Base-by-base conservation (phyloP, 1,140 invertebrate species). In the Cotesia chilonis region DNA sequence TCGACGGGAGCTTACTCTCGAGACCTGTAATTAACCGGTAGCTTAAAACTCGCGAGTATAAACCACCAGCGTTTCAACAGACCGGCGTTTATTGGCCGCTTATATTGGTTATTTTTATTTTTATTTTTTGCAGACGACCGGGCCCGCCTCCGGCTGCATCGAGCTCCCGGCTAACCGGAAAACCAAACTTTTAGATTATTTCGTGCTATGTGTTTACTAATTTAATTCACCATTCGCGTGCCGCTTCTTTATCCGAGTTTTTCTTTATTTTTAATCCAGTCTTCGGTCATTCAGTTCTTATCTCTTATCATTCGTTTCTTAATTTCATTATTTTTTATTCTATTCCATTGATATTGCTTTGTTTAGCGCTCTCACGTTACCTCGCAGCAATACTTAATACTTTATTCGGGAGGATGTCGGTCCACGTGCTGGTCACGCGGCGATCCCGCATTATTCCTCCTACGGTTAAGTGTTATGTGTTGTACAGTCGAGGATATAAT, bases 1-100 rank as follows among this genome's bases (percentile, higher is more conserved):
- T 47, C 41, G 41, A 28, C 41, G 6, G 6, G 5, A 47, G 41
- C 41, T 47, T 6, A 47, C 10, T 47, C 41, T 1, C 80, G 79
- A 81, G 80, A 79, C 84, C 84, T 86, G 85, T 84, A 87, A 87
- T 87, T 86, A 87, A 86, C 84, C 84, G 81, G 84, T 86, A 87
- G 85, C 84, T 82, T 78, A 84, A 82, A 80, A 85, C 80, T 86
- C 80, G 80, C 57, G 72, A 76, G 76, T 70, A 61, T 72, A 63
- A 68, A 74, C 73, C 17, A 35, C 59, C 17, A 76, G 74, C 79
- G 79, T 79, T 81, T 76, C 80, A 47, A 79, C 78, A 38, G 75
- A 70, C 77, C 70, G 77, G 76, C 85, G 66, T 85, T 86, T 84
- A 86, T 86, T 84, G 83, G 81, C 73, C 78, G 82, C 76, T 86